Conservation (phyloP, 2,888 invertebrate species). For the Scaeva pyrastri region DNA sequence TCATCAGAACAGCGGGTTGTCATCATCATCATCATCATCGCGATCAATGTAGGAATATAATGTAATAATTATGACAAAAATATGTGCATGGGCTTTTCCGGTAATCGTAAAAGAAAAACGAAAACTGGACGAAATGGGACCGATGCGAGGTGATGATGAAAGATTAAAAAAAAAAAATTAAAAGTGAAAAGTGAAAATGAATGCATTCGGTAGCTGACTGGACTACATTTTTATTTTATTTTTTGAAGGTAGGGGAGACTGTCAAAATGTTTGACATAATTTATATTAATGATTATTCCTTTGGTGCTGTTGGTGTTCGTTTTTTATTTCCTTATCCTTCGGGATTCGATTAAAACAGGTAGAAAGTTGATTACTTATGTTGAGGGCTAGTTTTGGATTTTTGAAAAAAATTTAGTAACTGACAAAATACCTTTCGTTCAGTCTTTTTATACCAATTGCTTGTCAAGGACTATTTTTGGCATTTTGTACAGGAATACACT, state of each 20-base stretch:
- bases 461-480: too few relatives aligned
- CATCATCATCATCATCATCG: conserved; percentile 54
- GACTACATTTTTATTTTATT: not conserved
- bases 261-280: conserved; percentile 72
- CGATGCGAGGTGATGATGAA: not conserved
- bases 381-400: not conserved
- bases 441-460: too few relatives aligned
- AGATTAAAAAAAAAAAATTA: not conserved
- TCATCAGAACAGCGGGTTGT: conserved; percentile 56
- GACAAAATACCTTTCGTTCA: too few relatives aligned
- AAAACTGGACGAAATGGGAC: conserved; percentile 1
- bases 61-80: conserved; percentile 56
- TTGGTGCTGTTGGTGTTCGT: conserved; percentile 37
- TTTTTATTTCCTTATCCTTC: conserved; percentile 24
- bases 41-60: conserved; percentile 33
- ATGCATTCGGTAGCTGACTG: conserved; percentile 36
- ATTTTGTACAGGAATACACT: too few relatives aligned
- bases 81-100: conserved; percentile 69
- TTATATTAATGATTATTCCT: conserved; percentile 67
- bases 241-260: conserved; percentile 27
- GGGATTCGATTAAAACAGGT: not conserved
- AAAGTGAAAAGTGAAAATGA: conserved; percentile 69
- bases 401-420: not conserved
- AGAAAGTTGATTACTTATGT: not conserved
- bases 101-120: conserved; percentile 24